These are phyloP conservation scores for Physeter macrocephalus DNA, from an alignment of 2,113 vertebrate genomes.

Conservation along the genomic window DNA sequence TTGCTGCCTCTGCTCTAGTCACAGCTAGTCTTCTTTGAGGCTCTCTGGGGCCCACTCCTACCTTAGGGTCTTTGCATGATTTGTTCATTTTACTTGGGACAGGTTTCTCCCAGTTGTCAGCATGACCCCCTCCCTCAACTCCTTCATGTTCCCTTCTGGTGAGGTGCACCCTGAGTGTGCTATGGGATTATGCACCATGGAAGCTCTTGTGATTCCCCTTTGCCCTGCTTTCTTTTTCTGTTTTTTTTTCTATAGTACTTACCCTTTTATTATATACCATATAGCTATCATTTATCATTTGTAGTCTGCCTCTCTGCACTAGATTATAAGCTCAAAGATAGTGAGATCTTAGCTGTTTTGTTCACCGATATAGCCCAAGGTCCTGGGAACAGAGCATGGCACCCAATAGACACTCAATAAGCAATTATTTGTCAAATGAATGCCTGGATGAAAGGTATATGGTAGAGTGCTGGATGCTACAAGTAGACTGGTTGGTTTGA, in stretches of 20 bases:
- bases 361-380: background rate
- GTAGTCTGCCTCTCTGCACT: background rate
- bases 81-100: background rate
- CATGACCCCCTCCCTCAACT: background rate
- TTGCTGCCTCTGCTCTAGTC: background rate
- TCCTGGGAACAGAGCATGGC: background rate
- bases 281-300: background rate
- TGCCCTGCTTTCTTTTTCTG: background rate
- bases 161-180: background rate
- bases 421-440: background rate
- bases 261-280: background rate
- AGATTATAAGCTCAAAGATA: background rate
- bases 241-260: background rate
- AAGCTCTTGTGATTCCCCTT: background rate
- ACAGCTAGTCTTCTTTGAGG: background rate
- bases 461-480: fast-evolving
- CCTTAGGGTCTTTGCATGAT: background rate
- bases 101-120: background rate
- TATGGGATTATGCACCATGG: background rate
- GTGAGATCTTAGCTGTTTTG: background rate
- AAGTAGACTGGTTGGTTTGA: background rate
- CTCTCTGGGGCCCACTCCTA: background rate
- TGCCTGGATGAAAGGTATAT: background rate
- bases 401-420: background rate
- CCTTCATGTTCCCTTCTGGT: background rate